Evolutionary conservation across 1,140 invertebrate genomes (phyloP).

Genomic region (Penaeus indicus): DNA sequence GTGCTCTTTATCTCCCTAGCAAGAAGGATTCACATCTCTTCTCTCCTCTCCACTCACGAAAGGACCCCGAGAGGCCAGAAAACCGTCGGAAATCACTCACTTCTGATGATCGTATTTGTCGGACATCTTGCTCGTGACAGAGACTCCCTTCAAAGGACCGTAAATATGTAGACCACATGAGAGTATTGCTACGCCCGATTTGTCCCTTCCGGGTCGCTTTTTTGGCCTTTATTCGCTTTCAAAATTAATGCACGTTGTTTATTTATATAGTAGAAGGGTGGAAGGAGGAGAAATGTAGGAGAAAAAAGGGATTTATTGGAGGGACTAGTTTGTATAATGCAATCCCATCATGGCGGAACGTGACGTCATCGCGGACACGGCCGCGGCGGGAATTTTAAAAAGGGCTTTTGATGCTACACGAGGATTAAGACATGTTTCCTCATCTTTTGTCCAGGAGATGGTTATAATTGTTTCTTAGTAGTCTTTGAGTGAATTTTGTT

Average conservation of each 20-base stretch:
- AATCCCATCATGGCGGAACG: conserved; percentile 41
- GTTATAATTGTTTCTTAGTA: too few species aligned
- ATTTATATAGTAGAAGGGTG: neutral
- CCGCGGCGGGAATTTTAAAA: conserved; percentile 23
- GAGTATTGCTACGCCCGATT: neutral
- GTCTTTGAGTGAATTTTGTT: too few species aligned
- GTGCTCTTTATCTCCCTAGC: too few species aligned
- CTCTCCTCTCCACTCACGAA: too few species aligned
- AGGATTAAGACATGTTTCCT: too few species aligned
- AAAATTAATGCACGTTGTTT: neutral
- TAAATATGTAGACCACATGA: neutral
- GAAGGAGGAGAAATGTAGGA: too few species aligned
- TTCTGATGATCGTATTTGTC: conserved; percentile 51
- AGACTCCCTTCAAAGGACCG: conserved; percentile 45
- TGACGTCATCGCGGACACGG: conserved; percentile 29
- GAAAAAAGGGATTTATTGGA: neutral
- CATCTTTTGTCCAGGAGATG: too few species aligned
- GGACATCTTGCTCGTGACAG: conserved; percentile 44
- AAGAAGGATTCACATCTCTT: too few species aligned
- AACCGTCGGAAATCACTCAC: conserved; percentile 21
- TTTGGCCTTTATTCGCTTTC: too few species aligned
- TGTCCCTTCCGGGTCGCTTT: too few species aligned
- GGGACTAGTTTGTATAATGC: conserved; percentile 50
- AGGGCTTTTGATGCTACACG: too few species aligned
- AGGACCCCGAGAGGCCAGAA: neutral